Base-by-base conservation (phyloP, 2,797 vertebrate species). In the Tolypeutes matacus region DNA sequence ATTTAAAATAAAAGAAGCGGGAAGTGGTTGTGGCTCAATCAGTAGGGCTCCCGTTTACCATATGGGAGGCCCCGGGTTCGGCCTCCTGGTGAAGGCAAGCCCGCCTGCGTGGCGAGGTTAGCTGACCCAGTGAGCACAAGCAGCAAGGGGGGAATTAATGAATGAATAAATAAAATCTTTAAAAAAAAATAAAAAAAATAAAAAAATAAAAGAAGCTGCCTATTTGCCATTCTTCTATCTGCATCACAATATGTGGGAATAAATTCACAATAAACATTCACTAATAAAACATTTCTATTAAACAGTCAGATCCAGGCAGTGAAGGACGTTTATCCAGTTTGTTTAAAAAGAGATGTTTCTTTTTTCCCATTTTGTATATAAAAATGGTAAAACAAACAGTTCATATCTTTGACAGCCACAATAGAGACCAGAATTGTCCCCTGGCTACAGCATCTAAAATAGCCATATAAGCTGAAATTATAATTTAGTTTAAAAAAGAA, bases 261-360 rank as follows among this genome's bases (percentile, higher is more conserved):
- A 93, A 91, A 96, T 95, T 96, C 18, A 8, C 88, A 95, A 97
- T n/a, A n/a, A n/a, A n/a, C n/a, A n/a, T n/a, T n/a, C n/a, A n/a
- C 95, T 96, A 97, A 96, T 96, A 95, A 90, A 90, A 90, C 90
- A 95, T 96, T 95, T 96, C 65, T 58, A 96, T 65, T 75, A 87
- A 94, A 73, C 75, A 70, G 58, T 75, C 29, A 85, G 80, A 70
- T 20, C 17, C 76, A 95, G 69, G 65, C 95, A 93, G 84, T 72
- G 75, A 86, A 95, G 72, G 46, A 39, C 34, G 23, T 89, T 85
- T 76, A 77, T 31, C 65, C 75, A 87, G 27, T 56, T 93, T 51
- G 49, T 70, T 83, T 89, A 76, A 95, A 89, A 95, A 70, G 31
- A 92, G n/a, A 64, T 39, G 29, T 84, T 84, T 96, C 67, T 64